Percentiles rank a stretch among this genome's conserved stretches.
Conservation (phyloP, 1,140 invertebrate genomes). For the Brachionus sp. region DNA sequence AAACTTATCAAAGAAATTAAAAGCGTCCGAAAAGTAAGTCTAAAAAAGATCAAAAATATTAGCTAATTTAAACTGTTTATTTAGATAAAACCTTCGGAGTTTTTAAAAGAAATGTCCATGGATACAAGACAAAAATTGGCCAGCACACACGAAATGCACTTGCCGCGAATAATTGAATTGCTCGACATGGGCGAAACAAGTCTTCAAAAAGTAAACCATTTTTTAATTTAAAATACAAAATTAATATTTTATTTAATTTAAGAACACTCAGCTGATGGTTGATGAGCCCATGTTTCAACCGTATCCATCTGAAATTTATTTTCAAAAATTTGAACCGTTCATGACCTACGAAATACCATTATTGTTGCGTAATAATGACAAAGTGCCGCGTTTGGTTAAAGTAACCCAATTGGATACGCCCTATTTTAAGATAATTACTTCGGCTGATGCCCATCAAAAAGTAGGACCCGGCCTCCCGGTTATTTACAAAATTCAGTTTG, state of each 20-base stretch:
- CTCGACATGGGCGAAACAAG: constrained; percentile 59
- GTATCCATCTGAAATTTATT: constrained; percentile 59
- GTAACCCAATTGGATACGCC: constrained; percentile 58
- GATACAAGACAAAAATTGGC: constrained; percentile 58
- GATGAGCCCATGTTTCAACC: constrained; percentile 60
- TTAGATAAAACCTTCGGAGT: constrained; percentile 58
- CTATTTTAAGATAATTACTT: constrained; percentile 59
- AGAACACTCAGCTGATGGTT: constrained; percentile 32
- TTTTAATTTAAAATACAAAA: neutral
- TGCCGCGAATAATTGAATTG: constrained; percentile 57
- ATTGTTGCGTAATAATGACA: constrained; percentile 59
- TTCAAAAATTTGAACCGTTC: constrained; percentile 59
- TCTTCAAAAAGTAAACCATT: constrained; percentile 56
- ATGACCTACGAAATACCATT: constrained; percentile 58
- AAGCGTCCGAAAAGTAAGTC: constrained; percentile 48
- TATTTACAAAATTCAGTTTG: constrained; percentile 58
- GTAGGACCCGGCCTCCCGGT: constrained; percentile 59
- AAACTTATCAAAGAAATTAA: constrained; percentile 54
- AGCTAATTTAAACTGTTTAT: constrained; percentile 46
- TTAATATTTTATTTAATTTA: neutral
- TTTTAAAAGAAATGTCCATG: constrained; percentile 58
- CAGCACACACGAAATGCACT: constrained; percentile 57
- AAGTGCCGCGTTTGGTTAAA: constrained; percentile 59
- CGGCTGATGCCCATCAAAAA: constrained; percentile 57
- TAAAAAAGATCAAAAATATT: neutral